These are phyloP conservation scores for Ornithoptera alexandrae DNA, from an alignment of 2,888 invertebrate species.

Conservation along the genomic window DNA sequence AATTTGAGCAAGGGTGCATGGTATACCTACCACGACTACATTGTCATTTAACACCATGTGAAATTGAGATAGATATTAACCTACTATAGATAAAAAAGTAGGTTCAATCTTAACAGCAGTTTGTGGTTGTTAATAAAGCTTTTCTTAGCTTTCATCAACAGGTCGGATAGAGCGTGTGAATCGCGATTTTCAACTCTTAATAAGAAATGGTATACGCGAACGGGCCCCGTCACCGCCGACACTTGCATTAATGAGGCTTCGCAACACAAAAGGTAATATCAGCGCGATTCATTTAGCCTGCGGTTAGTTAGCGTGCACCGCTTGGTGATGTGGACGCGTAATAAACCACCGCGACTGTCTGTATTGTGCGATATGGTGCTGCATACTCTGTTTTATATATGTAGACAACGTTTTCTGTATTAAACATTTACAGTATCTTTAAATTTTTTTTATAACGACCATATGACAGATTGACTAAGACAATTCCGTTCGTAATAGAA, in stretches of 20 bases:
- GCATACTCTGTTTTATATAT: not conserved
- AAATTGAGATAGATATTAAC: too few relatives aligned
- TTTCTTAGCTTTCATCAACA: constrained; percentile 14
- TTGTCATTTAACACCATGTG: too few relatives aligned
- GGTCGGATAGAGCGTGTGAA: constrained; percentile 21
- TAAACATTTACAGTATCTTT: not conserved
- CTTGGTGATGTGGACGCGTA: constrained; percentile 30
- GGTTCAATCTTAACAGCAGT: too few relatives aligned
- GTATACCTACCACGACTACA: too few relatives aligned
- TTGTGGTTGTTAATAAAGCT: not conserved
- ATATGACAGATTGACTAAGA: too few relatives aligned
- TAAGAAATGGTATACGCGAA: constrained; percentile 39
- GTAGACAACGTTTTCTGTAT: not conserved
- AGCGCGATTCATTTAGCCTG: constrained; percentile 56
- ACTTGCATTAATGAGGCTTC: constrained; percentile 49
- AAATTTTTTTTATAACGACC: too few relatives aligned
- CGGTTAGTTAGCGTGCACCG: constrained; percentile 48
- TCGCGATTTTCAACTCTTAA: constrained; percentile 38
- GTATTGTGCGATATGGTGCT: constrained; percentile 12
- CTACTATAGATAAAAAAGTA: too few relatives aligned
- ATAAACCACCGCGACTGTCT: constrained; percentile 14
- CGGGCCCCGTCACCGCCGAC: constrained; percentile 47
- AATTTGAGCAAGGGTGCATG: too few relatives aligned
- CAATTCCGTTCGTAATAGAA: too few relatives aligned
- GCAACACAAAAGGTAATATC: constrained; percentile 60